Percentiles rank a stretch among this genome's conserved stretches.
Evolutionary conservation across 2,113 vertebrate species (phyloP).

Genomic region (Pyxicephalus adspersus): DNA sequence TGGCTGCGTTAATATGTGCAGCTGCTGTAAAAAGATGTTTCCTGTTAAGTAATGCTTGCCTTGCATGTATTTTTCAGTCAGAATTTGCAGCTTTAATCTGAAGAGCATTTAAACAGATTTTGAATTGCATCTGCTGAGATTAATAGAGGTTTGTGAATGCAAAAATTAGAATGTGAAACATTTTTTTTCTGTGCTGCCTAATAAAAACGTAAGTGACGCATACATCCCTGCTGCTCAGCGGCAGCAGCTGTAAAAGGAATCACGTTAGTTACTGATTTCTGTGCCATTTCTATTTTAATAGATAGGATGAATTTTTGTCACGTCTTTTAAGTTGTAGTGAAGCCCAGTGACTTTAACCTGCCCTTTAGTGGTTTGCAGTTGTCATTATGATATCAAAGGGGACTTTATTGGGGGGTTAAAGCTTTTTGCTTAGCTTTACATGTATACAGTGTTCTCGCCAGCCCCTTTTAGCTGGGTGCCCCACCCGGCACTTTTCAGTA

Average conservation of each 20-base stretch:
- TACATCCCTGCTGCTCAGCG: too few relatives aligned
- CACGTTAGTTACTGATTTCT: slow-evolving; percentile 2
- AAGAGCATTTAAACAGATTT: slow-evolving; percentile 20
- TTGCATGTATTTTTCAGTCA: background rate
- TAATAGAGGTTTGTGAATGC: background rate
- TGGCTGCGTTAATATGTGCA: background rate
- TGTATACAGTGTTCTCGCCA: too few relatives aligned
- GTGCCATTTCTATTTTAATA: background rate
- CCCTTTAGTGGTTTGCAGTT: too few relatives aligned
- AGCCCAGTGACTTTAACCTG: too few relatives aligned
- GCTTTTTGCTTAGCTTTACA: too few relatives aligned
- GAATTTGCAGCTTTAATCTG: slow-evolving; percentile 5
- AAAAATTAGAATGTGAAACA: background rate
- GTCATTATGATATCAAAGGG: too few relatives aligned
- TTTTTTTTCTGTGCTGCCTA: background rate
- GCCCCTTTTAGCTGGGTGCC: too few relatives aligned
- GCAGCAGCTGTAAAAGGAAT: background rate
- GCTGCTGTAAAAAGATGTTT: background rate
- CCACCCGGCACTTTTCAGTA: too few relatives aligned
- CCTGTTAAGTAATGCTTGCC: background rate
- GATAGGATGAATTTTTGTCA: background rate
- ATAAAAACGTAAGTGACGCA: background rate
- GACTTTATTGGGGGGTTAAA: too few relatives aligned
- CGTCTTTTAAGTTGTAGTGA: background rate
- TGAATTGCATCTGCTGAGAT: slow-evolving; percentile 5